Percentiles rank a stretch among this genome's conserved stretches.
These are phyloP conservation scores for Neostethus bicornis DNA, from an alignment of 2,797 vertebrate species.

Conservation along the genomic window DNA sequence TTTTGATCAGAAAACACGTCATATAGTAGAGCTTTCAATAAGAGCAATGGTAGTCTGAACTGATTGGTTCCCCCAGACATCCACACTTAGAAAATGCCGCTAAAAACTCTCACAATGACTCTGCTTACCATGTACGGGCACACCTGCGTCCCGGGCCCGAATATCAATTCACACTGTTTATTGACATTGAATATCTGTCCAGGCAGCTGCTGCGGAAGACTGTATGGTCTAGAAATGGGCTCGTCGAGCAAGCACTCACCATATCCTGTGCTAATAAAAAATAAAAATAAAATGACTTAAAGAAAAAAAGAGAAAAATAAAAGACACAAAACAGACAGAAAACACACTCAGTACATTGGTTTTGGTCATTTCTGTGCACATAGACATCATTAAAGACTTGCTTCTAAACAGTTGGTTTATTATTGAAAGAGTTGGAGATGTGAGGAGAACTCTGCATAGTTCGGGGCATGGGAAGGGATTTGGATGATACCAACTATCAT, in stretches of 20 bases:
- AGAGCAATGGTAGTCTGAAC: constrained; percentile 15
- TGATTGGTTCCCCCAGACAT: constrained; percentile 24
- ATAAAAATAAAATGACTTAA: constrained; percentile 78
- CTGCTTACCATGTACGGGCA: constrained; percentile 98
- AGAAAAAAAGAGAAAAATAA: constrained; percentile 71
- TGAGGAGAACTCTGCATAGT: constrained; percentile 7
- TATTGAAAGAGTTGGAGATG: neutral
- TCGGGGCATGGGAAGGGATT: neutral
- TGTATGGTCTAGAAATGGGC: constrained; percentile 90
- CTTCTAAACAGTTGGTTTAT: constrained; percentile 23
- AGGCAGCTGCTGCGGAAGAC: constrained; percentile 90
- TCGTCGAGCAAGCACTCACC: constrained; percentile 99
- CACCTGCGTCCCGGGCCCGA: constrained; percentile 96
- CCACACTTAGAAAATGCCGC: constrained; percentile 36
- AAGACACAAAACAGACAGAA: constrained; percentile 76
- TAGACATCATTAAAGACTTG: constrained; percentile 27
- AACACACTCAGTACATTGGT: constrained; percentile 65
- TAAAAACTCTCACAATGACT: constrained; percentile 25
- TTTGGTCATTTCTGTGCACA: constrained; percentile 51
- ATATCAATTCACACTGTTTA: constrained; percentile 99
- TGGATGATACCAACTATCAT: constrained; percentile 11
- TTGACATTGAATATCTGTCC: constrained; percentile 95
- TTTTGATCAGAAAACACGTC: neutral
- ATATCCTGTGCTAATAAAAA: constrained; percentile 94
- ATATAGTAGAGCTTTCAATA: constrained; percentile 8